phyloP scores from a whole-genome alignment of 2,888 invertebrate genomes.

The Spodoptera exigua region DNA sequence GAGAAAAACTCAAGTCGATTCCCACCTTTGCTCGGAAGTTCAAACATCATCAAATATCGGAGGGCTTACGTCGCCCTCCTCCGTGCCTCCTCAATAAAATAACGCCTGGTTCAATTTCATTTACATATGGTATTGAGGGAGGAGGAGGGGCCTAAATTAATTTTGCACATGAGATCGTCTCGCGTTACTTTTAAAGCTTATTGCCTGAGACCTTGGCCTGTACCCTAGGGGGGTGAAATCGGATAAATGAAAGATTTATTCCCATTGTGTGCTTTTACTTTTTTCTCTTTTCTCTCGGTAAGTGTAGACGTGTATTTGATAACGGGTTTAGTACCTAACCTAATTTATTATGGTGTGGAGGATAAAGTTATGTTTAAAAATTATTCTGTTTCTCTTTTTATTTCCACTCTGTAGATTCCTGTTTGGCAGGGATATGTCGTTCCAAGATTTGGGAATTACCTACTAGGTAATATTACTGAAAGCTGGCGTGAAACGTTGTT shows the following conservation, averaged over 20 bases:
- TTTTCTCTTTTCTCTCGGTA: slow-evolving; percentile 28
- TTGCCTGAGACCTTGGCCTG: slow-evolving; percentile 60
- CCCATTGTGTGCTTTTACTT: slow-evolving; percentile 46
- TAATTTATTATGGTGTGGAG: slow-evolving; percentile 30
- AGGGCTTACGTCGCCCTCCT: slow-evolving; percentile 13
- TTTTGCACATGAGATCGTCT: slow-evolving; percentile 69
- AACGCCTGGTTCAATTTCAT: slow-evolving; percentile 74
- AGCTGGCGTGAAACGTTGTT: no score
- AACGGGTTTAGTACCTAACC: slow-evolving; percentile 29
- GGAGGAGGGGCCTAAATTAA: slow-evolving; percentile 71
- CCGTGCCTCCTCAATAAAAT: slow-evolving; percentile 60
- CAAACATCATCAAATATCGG: slow-evolving; percentile 65
- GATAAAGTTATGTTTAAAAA: no score
- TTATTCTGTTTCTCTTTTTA: no score
- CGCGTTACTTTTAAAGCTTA: slow-evolving; percentile 69
- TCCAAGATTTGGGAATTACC: no score
- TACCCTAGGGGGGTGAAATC: slow-evolving; percentile 48
- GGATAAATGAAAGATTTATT: slow-evolving; percentile 60
- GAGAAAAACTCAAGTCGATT: slow-evolving; percentile 60
- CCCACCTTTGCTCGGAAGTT: slow-evolving; percentile 61
- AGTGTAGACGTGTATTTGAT: slow-evolving; percentile 37
- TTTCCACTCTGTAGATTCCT: no score
- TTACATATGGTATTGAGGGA: slow-evolving; percentile 75
- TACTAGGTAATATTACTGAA: no score
- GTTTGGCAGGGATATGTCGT: no score